A percentile compares a stretch with the other conserved stretches of the same genome.
Evolutionary conservation across 1,140 invertebrate genomes (phyloP).

Genomic region (Acromyrmex heyeri): DNA sequence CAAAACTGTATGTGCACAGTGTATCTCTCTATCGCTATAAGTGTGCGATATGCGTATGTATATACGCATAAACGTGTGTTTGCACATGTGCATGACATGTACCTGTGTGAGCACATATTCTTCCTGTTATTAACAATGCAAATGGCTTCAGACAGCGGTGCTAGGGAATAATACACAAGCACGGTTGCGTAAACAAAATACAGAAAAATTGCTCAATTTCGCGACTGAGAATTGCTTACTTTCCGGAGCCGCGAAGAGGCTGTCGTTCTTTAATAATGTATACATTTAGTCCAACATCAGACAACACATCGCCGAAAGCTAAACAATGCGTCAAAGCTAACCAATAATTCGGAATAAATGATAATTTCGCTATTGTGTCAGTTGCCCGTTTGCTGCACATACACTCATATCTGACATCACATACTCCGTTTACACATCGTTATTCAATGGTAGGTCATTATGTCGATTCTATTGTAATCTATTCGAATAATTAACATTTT

Average conservation of each 20-base stretch:
- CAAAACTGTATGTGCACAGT: neutral
- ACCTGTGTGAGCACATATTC: neutral
- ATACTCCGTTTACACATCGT: constrained; percentile 24
- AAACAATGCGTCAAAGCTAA: constrained; percentile 41
- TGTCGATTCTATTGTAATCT: constrained; percentile 36
- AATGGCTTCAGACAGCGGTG: constrained; percentile 31
- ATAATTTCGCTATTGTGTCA: constrained; percentile 3
- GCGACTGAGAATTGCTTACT: constrained; percentile 63
- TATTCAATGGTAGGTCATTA: constrained; percentile 38
- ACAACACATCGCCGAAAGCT: constrained; percentile 7
- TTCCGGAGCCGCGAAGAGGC: constrained; percentile 23
- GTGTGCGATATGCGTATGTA: neutral
- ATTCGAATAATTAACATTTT: constrained; percentile 44
- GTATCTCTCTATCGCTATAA: neutral
- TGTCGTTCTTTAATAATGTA: constrained; percentile 73
- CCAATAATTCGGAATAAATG: constrained; percentile 22
- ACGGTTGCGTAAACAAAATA: constrained; percentile 71
- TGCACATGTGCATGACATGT: neutral
- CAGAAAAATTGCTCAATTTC: constrained; percentile 78
- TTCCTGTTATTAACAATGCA: constrained; percentile 72
- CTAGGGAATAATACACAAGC: constrained; percentile 42
- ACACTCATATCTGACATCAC: neutral
- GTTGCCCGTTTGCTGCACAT: neutral
- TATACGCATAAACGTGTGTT: no score
- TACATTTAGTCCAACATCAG: constrained; percentile 48